Percentiles rank a stretch among this genome's conserved stretches.
These are phyloP conservation scores for Lates japonicus DNA, from an alignment of 2,797 vertebrate species.

Conservation along the genomic window DNA sequence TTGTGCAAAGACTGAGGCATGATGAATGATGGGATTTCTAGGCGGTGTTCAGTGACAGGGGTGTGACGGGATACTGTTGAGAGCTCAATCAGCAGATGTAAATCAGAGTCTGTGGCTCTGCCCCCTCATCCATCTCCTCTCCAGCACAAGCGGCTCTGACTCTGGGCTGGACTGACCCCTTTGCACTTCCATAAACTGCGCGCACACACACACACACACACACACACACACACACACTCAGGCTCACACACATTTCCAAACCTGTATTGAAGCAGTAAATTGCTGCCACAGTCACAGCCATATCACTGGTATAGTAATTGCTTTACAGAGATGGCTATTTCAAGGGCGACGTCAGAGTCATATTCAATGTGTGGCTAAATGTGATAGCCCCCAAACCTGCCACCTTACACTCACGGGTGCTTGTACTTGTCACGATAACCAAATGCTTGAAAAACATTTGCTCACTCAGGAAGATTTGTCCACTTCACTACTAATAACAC, in stretches of 20 bases:
- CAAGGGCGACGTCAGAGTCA: neutral
- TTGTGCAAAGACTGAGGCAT: conserved; percentile 27
- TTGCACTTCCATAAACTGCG: conserved; percentile 82
- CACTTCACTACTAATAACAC: neutral
- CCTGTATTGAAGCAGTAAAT: conserved; percentile 52
- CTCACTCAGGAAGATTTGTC: neutral
- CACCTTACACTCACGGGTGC: conserved; percentile 7
- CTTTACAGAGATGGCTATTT: conserved; percentile 58
- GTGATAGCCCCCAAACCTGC: neutral
- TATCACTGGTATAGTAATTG: conserved; percentile 47
- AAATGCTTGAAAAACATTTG: conserved; percentile 11
- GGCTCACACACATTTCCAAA: conserved; percentile 38
- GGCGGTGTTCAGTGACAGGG: conserved; percentile 52
- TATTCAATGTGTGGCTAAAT: conserved; percentile 29
- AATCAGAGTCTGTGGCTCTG: conserved; percentile 70
- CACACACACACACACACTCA: conserved; percentile 16
- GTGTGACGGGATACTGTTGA: conserved; percentile 64
- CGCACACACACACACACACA: conserved; percentile 8
- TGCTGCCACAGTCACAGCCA: conserved; percentile 36
- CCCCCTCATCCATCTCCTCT: conserved; percentile 79
- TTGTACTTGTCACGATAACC: neutral
- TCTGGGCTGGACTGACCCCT: conserved; percentile 90
- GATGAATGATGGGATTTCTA: conserved; percentile 63
- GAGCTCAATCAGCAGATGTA: conserved; percentile 81
- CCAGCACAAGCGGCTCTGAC: conserved; percentile 73